A percentile compares a stretch with the other conserved stretches of the same genome.
Evolutionary conservation across 1,140 invertebrate genomes (phyloP).

Genomic region (Plectus sambesii): DNA sequence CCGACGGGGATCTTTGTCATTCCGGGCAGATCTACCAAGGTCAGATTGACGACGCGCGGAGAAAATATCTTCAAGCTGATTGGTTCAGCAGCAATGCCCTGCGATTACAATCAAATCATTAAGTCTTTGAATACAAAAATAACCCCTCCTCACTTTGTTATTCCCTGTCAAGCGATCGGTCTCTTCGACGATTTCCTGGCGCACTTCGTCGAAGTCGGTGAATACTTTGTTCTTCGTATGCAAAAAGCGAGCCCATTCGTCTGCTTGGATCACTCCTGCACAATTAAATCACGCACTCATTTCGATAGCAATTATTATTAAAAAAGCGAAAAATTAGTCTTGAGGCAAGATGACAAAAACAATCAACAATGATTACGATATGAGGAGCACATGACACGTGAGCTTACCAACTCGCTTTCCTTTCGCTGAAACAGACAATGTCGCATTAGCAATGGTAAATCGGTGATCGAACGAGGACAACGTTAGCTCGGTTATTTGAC

Average conservation of each 20-base stretch:
- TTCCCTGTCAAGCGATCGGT: slow-evolving; percentile 77
- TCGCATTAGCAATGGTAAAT: no score
- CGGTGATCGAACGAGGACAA: no score
- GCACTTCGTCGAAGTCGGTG: slow-evolving; percentile 76
- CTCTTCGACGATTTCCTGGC: slow-evolving; percentile 74
- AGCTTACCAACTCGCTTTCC: no score
- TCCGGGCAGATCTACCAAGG: slow-evolving; percentile 87
- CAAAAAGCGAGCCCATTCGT: slow-evolving; percentile 88
- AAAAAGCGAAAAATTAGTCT: no score
- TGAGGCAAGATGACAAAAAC: no score
- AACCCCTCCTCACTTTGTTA: slow-evolving; percentile 54
- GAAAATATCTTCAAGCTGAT: slow-evolving; percentile 90
- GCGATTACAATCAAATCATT: slow-evolving; percentile 18
- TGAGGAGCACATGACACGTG: no score
- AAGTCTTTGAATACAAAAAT: slow-evolving; percentile 10
- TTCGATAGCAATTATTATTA: no score
- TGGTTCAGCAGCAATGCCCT: slow-evolving; percentile 80
- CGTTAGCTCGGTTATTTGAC: no score
- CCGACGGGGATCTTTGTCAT: slow-evolving; percentile 75
- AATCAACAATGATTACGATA: slow-evolving; percentile 1
- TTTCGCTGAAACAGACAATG: no score
- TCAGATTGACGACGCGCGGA: slow-evolving; percentile 72
- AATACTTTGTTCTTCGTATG: slow-evolving; percentile 81
- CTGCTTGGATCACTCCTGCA: slow-evolving; percentile 67
- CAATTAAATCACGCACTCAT: no score